phyloP scores from a whole-genome alignment of 2,797 vertebrate species.

The Mormyrus hasselquistii region DNA sequence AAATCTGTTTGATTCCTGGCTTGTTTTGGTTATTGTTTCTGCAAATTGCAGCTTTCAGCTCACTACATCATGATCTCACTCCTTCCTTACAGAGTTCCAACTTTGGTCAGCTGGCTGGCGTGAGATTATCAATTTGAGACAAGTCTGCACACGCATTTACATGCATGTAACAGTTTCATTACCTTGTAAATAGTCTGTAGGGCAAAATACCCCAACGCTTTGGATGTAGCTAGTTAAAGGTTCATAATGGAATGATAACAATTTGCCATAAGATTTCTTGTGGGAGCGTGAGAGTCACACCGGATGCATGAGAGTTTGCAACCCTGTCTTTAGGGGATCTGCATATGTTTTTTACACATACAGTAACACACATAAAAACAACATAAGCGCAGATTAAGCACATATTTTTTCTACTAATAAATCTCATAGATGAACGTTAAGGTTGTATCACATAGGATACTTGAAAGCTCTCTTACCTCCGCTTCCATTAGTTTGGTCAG shows the following conservation, averaged over 20 bases:
- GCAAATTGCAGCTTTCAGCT: neutral
- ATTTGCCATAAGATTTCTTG: neutral
- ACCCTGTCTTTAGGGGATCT: neutral
- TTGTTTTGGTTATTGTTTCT: neutral
- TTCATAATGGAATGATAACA: neutral
- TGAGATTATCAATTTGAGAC: neutral
- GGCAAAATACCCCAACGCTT: neutral
- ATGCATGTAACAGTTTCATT: neutral
- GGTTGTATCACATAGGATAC: neutral
- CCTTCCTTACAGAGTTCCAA: neutral
- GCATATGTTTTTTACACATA: neutral
- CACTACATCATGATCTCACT: neutral
- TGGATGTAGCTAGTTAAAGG: neutral
- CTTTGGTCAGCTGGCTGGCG: neutral
- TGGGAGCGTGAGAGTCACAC: neutral
- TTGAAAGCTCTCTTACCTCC: conserved; percentile 56
- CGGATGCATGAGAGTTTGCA: neutral
- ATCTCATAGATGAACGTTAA: neutral
- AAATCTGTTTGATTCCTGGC: neutral
- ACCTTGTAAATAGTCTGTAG: neutral
- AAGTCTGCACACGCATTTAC: neutral
- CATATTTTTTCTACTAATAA: neutral
- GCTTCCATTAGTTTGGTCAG: conserved; percentile 74
- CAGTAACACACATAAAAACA: neutral
- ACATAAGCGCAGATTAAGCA: neutral